Evolutionary conservation across 2,888 invertebrate genomes (phyloP), one percentile per base, ranked within the genome.

Genomic region (Orthosia gracilis): DNA sequence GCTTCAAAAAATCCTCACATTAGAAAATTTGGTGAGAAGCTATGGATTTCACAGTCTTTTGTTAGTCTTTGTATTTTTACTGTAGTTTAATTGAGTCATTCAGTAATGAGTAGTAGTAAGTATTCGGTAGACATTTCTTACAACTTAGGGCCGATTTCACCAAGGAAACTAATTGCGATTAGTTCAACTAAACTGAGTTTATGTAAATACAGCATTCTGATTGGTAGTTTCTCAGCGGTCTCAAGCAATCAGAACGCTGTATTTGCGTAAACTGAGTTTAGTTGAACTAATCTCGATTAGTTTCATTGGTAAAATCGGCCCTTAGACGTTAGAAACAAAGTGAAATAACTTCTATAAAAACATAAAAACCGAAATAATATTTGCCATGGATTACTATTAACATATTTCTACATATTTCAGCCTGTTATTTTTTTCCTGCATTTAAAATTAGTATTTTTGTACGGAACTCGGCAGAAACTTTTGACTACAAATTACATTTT

Each of bases 21-120:
- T 31, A 77, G 61, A 65, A 1, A 67, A 26, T 82, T 80, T 52
- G 80, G 80, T 82, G 78, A 82, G 83, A 49, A n/a, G 23, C 23
- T 40, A 61, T 18, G n/a, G 47, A 18, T 13, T 4, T 52, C 7
- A n/a, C 49, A 59, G 15, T 57, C 15, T 45, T 54, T 13, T 49
- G n/a, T 40, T 73, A 62, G 47, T 78, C 9, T 59, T 70, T 18
- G 26, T 57, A n/a, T 54, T 31, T 79, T n/a, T 58, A 21, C 4
- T 59, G 18, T 76, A 50, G 79, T 50, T 61, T 50, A 40, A 40
- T 40, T 40, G 40, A 31, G 26, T 17, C 11, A 57, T 11, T 17
- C 4, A 31, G n/a, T 67, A 50, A 5, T 26, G 5, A 55, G 15
- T 21, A 45, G 26, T 68, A 57, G 23, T 7, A 40, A 65, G 5